phyloP scores from a whole-genome alignment of 2,113 vertebrate genomes.

The Sinocyclocheilus rhinocerous region DNA sequence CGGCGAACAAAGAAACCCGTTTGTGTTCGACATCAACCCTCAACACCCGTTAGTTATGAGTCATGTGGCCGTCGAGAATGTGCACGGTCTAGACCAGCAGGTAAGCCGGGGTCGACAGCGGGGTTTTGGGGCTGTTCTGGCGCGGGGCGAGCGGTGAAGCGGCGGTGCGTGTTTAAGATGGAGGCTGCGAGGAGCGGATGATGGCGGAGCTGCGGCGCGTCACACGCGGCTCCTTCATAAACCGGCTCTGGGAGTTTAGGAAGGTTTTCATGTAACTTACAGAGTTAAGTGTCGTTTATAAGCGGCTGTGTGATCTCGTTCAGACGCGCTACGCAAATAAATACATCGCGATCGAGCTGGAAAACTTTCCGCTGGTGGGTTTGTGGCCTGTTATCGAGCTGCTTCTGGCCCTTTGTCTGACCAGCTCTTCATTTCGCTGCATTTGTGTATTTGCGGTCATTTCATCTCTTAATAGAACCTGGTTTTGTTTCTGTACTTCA shows the following conservation, averaged over 20 bases:
- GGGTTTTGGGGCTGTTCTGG: neutral
- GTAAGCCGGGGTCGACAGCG: constrained; percentile 70
- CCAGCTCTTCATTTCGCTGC: neutral
- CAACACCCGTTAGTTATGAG: constrained; percentile 95
- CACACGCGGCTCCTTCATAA: neutral
- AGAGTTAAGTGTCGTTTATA: neutral
- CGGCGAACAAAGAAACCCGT: constrained; percentile 77
- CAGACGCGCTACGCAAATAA: no score
- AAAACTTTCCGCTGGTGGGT: neutral
- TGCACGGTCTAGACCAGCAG: constrained; percentile 97
- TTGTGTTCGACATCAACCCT: constrained; percentile 77
- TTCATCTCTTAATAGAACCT: no score
- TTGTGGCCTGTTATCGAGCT: neutral
- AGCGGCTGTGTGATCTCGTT: no score
- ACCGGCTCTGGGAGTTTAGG: no score
- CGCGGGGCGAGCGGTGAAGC: neutral
- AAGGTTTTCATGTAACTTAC: fast-evolving
- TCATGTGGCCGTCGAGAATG: constrained; percentile 98
- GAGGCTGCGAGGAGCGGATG: constrained; percentile 43
- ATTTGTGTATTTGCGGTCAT: no score
- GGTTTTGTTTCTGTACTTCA: no score
- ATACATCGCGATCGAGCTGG: neutral
- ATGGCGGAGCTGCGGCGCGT: constrained; percentile 37
- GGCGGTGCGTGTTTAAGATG: constrained; percentile 41
- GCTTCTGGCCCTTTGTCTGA: neutral